These are phyloP conservation scores for Oryzias woworae DNA, from an alignment of 2,113 vertebrate genomes.

Conservation along the genomic window DNA sequence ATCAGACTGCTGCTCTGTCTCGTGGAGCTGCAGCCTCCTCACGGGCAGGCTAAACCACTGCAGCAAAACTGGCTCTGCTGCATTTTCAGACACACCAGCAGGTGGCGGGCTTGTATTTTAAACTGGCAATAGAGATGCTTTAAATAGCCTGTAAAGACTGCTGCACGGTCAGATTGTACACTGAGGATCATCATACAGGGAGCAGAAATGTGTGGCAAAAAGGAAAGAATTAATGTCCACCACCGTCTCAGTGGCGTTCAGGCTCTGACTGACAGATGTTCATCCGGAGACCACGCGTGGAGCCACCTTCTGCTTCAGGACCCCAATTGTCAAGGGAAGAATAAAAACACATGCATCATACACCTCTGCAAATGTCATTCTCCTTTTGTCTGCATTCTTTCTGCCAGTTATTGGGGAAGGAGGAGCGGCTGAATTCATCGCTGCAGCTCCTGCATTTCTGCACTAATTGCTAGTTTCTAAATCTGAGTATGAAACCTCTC, in stretches of 20 bases:
- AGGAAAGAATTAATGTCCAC: too few species aligned
- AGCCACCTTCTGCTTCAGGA: too few species aligned
- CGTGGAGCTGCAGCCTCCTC: constrained; percentile 15
- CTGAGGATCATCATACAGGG: too few species aligned
- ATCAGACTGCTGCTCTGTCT: neutral
- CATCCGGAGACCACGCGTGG: too few species aligned
- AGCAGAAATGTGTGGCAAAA: too few species aligned
- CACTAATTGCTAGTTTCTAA: constrained; percentile 59
- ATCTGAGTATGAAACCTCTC: constrained; percentile 46
- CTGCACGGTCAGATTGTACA: too few species aligned
- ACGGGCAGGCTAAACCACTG: neutral
- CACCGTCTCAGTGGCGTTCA: too few species aligned
- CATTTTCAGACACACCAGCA: constrained; percentile 49
- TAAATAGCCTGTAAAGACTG: too few species aligned
- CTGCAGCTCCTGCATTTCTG: constrained; percentile 45
- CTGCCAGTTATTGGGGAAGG: constrained; percentile 45
- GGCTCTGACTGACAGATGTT: too few species aligned
- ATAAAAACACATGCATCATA: too few species aligned
- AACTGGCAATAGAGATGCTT: constrained; percentile 1
- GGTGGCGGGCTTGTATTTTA: constrained; percentile 64
- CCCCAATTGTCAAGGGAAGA: too few species aligned
- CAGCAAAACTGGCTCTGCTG: neutral
- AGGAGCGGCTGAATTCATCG: constrained; percentile 52
- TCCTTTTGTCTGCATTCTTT: constrained; percentile 31
- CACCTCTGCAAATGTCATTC: constrained; percentile 1